A percentile compares a stretch with the other conserved stretches of the same genome.
Conservation (phyloP, 2,113 vertebrate species). For the Spheniscus mendiculus region DNA sequence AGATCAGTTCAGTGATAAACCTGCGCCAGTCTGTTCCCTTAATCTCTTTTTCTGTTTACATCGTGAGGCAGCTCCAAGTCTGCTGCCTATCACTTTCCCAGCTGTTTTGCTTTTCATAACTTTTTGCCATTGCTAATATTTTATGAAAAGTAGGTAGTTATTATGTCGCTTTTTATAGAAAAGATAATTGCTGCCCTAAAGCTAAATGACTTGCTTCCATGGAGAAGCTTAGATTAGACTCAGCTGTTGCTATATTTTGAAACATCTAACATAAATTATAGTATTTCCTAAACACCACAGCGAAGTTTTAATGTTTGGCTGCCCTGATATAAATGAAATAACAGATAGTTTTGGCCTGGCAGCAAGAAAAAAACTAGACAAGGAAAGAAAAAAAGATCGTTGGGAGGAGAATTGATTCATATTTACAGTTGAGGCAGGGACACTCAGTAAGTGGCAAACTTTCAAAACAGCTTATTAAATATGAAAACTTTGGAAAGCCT, state of each 20-base stretch:
- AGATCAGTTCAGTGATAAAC: not conserved
- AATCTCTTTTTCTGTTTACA: not conserved
- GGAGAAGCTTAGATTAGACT: not conserved
- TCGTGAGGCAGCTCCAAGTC: not conserved
- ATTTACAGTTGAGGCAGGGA: not conserved
- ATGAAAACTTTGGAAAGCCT: not conserved
- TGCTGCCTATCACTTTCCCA: not conserved
- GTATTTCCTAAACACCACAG: not conserved
- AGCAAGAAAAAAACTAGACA: not conserved
- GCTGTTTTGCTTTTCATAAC: not conserved
- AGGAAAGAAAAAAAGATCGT: fast-evolving
- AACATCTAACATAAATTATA: not conserved
- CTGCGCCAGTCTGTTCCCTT: not conserved
- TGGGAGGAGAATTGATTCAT: not conserved
- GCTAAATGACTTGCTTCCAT: not conserved
- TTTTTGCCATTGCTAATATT: not conserved
- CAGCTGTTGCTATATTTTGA: not conserved
- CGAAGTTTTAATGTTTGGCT: not conserved
- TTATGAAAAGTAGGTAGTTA: not conserved
- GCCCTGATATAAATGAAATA: not conserved
- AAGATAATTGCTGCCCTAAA: not conserved
- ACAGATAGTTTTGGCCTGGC: not conserved
- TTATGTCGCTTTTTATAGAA: not conserved
- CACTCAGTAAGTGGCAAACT: not conserved
- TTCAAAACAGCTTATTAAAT: not conserved